Evolutionary conservation across 1,140 invertebrate species (phyloP).

Genomic region (Atta texana): DNA sequence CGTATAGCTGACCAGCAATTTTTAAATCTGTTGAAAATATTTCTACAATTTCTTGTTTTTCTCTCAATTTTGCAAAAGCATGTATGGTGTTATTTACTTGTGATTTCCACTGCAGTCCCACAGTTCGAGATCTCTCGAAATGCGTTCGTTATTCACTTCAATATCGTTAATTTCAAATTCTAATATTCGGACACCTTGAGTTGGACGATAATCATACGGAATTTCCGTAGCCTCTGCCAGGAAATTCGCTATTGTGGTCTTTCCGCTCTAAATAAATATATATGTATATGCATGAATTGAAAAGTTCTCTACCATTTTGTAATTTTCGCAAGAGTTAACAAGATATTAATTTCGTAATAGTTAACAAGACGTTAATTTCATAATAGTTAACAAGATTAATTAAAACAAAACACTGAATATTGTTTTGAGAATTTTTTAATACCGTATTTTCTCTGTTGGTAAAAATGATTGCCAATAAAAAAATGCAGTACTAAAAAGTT

Average conservation of each 20-base stretch:
- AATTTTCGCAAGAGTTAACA: too few relatives aligned
- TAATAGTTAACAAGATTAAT: too few relatives aligned
- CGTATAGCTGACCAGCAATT: constrained; percentile 92
- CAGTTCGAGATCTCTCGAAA: constrained; percentile 89
- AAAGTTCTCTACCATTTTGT: too few relatives aligned
- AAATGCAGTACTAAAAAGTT: too few relatives aligned
- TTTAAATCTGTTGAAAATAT: constrained; percentile 88
- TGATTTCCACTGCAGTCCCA: constrained; percentile 91
- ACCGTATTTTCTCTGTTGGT: too few relatives aligned
- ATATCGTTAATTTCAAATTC: constrained; percentile 89
- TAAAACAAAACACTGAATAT: too few relatives aligned
- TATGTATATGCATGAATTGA: not conserved
- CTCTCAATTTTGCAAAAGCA: constrained; percentile 35
- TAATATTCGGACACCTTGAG: constrained; percentile 89
- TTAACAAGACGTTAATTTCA: too few relatives aligned
- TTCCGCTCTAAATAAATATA: constrained; percentile 87
- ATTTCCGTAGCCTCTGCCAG: constrained; percentile 89
- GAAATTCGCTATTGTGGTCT: constrained; percentile 89
- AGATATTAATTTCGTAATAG: too few relatives aligned
- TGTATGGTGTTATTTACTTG: constrained; percentile 84
- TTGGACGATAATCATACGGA: constrained; percentile 88
- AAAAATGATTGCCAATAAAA: too few relatives aligned
- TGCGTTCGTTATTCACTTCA: constrained; percentile 85
- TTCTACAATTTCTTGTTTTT: constrained; percentile 42
- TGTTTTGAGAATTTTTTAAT: too few relatives aligned